Base-by-base conservation (phyloP, 2,797 vertebrate genomes). In the Phylloscopus collybita region DNA sequence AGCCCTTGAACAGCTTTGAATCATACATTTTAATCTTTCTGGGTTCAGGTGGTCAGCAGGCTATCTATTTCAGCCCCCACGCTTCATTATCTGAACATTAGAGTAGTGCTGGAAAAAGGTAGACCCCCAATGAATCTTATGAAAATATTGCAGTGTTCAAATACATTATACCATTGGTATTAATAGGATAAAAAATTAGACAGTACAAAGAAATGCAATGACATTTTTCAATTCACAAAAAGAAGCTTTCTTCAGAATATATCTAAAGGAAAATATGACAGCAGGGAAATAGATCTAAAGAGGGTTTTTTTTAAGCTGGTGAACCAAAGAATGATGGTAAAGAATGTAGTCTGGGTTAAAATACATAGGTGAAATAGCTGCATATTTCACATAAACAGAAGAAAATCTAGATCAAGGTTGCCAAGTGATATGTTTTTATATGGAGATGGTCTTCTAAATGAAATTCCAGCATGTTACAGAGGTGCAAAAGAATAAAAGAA, bases 171-270 rank as follows among this genome's bases (percentile, higher is more conserved):
- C 90, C 96, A 82, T 94, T 96, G 76, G 88, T 93, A 97, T 96
- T 97, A 98, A 97, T 95, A 97, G 87, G 89, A 97, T 96, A 85
- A 97, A 97, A 97, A 97, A 97, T 97, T 97, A 97, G 76, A 50
- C 88, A 81, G 70, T 93, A 91, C 91, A 96, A 92, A 90, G 96
- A 83, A 83, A 93, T 79, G 74, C 94, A 80, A 84, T 91, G 94
- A 95, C 88, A 97, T 87, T 85, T 96, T 97, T 97, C 93, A 92
- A 61, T 92, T 92, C 95, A 91, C 92, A 93, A 86, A 96, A 88
- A 94, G 92, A 88, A 22, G 64, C 75, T 96, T 97, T 97, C 83
- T 95, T 95, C 72, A 91, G 67, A 36, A 86, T 42, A 74, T 83
- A 92, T 92, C 80, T 86, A 57, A 97, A 91, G 86, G 82, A 95